These are phyloP conservation scores for Podarcis raffonei DNA, from an alignment of 2,113 vertebrate species.

Conservation along the genomic window DNA sequence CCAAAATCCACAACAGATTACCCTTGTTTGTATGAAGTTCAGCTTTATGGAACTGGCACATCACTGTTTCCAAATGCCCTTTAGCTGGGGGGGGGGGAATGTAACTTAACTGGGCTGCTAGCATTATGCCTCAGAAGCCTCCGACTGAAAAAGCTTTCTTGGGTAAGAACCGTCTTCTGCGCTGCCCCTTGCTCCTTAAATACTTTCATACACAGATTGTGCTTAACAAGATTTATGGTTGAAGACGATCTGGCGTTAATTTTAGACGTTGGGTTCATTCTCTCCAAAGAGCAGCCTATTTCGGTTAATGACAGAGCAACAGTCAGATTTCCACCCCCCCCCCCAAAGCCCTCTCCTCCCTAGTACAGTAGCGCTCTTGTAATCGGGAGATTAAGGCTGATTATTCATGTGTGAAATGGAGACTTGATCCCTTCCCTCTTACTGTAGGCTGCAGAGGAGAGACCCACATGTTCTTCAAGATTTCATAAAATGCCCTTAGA, in stretches of 20 bases:
- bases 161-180: background rate
- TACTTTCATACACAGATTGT: background rate
- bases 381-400: slow-evolving; percentile 78
- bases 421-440: slow-evolving; percentile 78
- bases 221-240: slow-evolving; percentile 29
- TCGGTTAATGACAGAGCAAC: slow-evolving; percentile 57
- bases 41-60: background rate
- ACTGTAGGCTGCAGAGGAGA: slow-evolving; percentile 40
- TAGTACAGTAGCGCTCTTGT: slow-evolving; percentile 71
- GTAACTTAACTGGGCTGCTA: background rate
- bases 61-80: background rate
- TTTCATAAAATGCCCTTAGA: slow-evolving; percentile 59
- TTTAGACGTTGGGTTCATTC: slow-evolving; percentile 35
- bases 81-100: too few species aligned
- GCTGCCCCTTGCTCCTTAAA: background rate
- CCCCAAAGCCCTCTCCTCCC: slow-evolving; percentile 36
- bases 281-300: slow-evolving; percentile 52
- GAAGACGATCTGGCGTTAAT: slow-evolving; percentile 27
- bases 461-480: slow-evolving; percentile 64
- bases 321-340: slow-evolving; percentile 14
- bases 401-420: slow-evolving; percentile 82
- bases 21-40: background rate
- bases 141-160: fast-evolving
- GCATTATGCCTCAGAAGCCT: background rate
- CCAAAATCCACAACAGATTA: too few species aligned